These are phyloP conservation scores for Hipposideros larvatus DNA, from an alignment of 2,797 vertebrate species.

Conservation along the genomic window DNA sequence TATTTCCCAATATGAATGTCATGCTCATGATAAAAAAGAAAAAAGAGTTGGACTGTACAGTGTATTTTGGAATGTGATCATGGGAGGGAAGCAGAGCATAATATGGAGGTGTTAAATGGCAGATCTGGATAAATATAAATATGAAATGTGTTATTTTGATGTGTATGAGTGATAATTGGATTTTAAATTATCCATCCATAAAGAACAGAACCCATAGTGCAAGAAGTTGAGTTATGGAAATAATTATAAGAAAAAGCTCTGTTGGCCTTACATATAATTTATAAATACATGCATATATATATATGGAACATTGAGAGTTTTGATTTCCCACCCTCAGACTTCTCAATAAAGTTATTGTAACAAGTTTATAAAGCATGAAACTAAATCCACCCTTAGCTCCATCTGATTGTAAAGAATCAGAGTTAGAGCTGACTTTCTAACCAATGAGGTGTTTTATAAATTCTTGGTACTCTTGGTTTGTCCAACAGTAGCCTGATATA, in stretches of 20 bases:
- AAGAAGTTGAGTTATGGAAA: conserved; percentile 76
- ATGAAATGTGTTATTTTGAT: conserved; percentile 83
- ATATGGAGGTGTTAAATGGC: conserved; percentile 79
- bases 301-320: background rate
- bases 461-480: background rate
- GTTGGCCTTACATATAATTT: conserved; percentile 56
- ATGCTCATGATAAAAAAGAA: background rate
- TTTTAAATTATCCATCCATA: conserved; percentile 77
- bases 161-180: conserved; percentile 79
- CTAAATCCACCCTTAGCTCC: background rate
- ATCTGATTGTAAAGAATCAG: background rate
- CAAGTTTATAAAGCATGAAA: background rate
- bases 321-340: conserved; percentile 19
- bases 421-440: background rate
- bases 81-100: conserved; percentile 58
- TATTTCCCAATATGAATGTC: background rate
- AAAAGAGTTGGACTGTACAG: background rate
- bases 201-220: conserved; percentile 71
- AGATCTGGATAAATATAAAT: conserved; percentile 82
- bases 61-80: conserved; percentile 63
- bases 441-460: no score
- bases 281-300: conserved; percentile 42
- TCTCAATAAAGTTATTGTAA: conserved; percentile 52
- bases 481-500: no score
- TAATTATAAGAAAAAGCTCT: conserved; percentile 68